Conservation (phyloP, 2,113 vertebrate genomes). For the Chiloscyllium plagiosum region DNA sequence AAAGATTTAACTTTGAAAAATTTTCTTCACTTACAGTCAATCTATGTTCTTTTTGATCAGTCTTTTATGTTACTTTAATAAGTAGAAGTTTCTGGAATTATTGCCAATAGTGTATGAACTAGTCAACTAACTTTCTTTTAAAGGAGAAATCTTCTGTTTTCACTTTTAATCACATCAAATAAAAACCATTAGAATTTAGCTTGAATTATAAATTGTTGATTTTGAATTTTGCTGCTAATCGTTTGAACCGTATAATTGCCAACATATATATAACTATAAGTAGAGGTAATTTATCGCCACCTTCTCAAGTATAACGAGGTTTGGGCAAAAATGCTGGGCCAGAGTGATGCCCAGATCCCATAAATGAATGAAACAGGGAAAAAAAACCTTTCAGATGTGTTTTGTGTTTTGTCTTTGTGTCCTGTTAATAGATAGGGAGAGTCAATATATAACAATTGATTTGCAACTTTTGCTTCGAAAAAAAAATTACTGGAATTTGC, state of each 20-base stretch:
- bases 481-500: no score
- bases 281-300: background rate
- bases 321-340: no score
- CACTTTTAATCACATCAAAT: background rate
- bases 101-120: background rate
- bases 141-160: background rate
- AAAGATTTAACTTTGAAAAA: background rate
- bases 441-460: no score
- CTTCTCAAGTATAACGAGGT: no score
- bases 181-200: background rate
- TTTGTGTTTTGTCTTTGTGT: no score
- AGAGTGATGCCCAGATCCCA: no score
- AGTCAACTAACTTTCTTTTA: background rate
- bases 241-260: slow-evolving; percentile 1
- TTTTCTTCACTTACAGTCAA: background rate
- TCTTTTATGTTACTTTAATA: no score
- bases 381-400: no score
- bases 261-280: background rate
- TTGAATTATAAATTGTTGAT: background rate
- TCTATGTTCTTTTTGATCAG: background rate
- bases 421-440: no score
- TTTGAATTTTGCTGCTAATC: background rate
- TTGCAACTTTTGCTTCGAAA: no score
- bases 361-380: no score
- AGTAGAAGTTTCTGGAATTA: background rate